Base-by-base conservation (phyloP, 30 jellyfish, hydroid and myxozoan species). In the Sanderia malayensis region DNA sequence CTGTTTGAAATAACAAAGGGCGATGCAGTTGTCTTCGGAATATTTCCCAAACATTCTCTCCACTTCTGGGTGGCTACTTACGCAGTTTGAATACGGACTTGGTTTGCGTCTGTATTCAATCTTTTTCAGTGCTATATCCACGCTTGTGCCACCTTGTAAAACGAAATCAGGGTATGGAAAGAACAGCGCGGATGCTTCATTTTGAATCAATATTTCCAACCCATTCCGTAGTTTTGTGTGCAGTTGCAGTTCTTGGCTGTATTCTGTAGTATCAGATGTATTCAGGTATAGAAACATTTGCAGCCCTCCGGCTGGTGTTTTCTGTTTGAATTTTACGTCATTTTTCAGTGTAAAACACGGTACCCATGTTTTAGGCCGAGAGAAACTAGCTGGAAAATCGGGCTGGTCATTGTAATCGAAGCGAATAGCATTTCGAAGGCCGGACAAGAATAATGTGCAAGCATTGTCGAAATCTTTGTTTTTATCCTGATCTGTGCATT, bases 21-120 rank as follows among this genome's bases (percentile, higher is more conserved):
- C 64, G 64, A 4, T 2, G 64, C 64, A 49, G 27, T 49, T 49
- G 24, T 15, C 27, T 15, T 4, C 2, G 25, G 64, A 49, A 18
- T 49, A 49, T 49, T 19, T 49, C 25, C 64, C 64, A 19, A 49
- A 49, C 3, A 49, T 49, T 49, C 64, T 49, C 27, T 49, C 64
- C 64, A 49, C 64, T 4, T 4, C 27, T 2, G 23, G 23, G 24
- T 49, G 25, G 18, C 27, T 15, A 24, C 27, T 19, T 2, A 49
- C 64, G 27, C 64, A 49, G 8, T 49, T 49, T 3, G 64, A 49
- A 49, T 4, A 49, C 2, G 64, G 64, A 19, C 25, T 2, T 24
- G 23, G 23, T 19, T 9, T 15, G 2, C 64, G 11, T 19, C 18
- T 4, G 64, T 49, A 49, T 49, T 49, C 64, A 24, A 49, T 49